Evolutionary conservation across 2,888 invertebrate genomes (phyloP), one percentile per base, ranked within the genome.

Genomic region (Saturnia pavonia): DNA sequence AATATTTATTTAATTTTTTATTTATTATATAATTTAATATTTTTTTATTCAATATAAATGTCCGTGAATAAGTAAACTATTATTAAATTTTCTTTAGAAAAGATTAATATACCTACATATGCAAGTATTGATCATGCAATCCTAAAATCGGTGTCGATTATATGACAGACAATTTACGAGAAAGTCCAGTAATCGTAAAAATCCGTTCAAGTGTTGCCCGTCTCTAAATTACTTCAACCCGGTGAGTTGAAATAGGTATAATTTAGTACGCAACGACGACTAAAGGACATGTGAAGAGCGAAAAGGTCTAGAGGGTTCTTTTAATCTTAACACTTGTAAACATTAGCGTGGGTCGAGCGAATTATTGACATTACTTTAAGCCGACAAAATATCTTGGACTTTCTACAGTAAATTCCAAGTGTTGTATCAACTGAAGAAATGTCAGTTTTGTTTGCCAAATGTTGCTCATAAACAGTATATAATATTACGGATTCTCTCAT

Each of bases 191-290:
- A 40, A 65, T 40, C 19, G 19, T 40, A n/a, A 34, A 65, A 65
- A 40, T 9, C 65, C 40, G n/a, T 6, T 9, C 7, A 19, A 65
- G n/a, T 40, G n/a, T 65, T 40, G 9, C 65, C n/a, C 40, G 40
- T 65, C 51, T 22, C 69, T 57, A 69, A 45, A 42, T 45, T 40
- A 57, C 69, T 54, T 65, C 40, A 40, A 65, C 54, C 69, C 60
- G 27, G 65, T 40, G 71, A 71, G 68, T 57, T 54, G 69, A 60
- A 70, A 70, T 70, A 68, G 68, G 72, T 70, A 74, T 71, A 67
- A 72, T 74, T 71, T 74, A 68, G 69, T 70, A 70, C 69, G 72
- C 63, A 42, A 48, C 69, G 72, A 43, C 65, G 74, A 68, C 71
- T 72, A 72, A 74, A 72, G 72, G 72, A 65, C 11, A 34, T 8